phyloP scores from a whole-genome alignment of 1,140 invertebrate species.

The Mamestra configurata region DNA sequence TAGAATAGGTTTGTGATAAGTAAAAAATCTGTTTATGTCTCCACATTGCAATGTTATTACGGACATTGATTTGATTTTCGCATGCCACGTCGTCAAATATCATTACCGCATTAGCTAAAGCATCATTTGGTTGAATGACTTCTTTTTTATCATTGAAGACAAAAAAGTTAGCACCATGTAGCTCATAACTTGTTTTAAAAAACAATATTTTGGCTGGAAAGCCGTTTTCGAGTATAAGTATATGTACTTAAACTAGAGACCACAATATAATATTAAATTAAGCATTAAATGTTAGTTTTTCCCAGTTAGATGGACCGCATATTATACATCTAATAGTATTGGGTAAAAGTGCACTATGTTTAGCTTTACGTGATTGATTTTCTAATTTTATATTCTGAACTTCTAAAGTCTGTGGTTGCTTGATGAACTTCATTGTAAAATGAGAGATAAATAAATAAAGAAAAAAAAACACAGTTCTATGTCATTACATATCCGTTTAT shows the following conservation, averaged over 20 bases:
- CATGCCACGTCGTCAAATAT: conserved; percentile 19
- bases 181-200: background rate
- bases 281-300: background rate
- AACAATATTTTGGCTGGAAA: conserved; percentile 20
- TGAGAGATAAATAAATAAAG: too few relatives aligned
- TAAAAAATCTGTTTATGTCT: conserved; percentile 22
- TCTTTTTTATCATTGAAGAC: background rate
- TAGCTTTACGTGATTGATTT: background rate
- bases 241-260: background rate
- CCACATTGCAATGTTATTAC: background rate
- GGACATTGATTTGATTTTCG: conserved; percentile 14
- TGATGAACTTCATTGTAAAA: too few relatives aligned
- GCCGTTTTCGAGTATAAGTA: background rate
- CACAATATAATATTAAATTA: background rate
- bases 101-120: background rate
- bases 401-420: too few relatives aligned
- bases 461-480: too few relatives aligned
- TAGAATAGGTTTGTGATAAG: conserved; percentile 73
- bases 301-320: conserved; percentile 18
- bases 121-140: background rate
- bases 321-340: conserved; percentile 16
- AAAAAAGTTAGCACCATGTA: background rate
- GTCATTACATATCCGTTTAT: too few relatives aligned
- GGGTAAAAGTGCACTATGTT: background rate
- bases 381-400: background rate